A percentile compares a stretch with the other conserved stretches of the same genome.
These are phyloP conservation scores for Noctua fimbriata DNA, from an alignment of 2,888 invertebrate species.

Conservation along the genomic window DNA sequence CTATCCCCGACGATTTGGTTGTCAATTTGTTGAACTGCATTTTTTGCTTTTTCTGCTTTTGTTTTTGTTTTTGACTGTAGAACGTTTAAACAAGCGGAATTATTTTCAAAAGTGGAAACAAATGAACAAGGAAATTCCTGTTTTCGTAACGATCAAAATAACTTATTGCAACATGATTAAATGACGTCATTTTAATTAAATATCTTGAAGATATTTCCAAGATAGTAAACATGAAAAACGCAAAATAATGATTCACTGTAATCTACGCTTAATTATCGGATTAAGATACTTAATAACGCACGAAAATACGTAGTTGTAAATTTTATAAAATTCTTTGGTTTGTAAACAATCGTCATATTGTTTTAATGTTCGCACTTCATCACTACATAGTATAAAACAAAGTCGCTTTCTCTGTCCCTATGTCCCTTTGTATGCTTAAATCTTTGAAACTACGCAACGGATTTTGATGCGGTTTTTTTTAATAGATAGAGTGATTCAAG, in stretches of 20 bases:
- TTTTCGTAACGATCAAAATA: neutral
- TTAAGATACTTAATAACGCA: neutral
- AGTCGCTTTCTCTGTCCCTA: no score
- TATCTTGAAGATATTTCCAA: neutral
- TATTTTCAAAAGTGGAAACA: neutral
- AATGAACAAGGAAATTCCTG: neutral
- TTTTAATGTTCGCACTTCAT: neutral
- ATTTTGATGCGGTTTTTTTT: no score
- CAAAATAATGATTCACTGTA: constrained; percentile 7
- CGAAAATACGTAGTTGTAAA: neutral
- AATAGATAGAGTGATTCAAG: no score
- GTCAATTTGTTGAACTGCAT: neutral
- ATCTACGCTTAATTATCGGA: constrained; percentile 20
- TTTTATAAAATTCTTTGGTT: neutral
- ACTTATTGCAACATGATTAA: constrained; percentile 14
- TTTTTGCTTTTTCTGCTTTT: no score
- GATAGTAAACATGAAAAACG: neutral
- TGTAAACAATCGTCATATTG: neutral
- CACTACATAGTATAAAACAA: no score
- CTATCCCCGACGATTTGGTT: no score
- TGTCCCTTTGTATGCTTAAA: no score
- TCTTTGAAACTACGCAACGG: no score
- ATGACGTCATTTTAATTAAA: constrained; percentile 11
- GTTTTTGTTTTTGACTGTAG: neutral
- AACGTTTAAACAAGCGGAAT: neutral